Base-by-base conservation (phyloP, 2,888 invertebrate species). In the Sussaba pulchella region DNA sequence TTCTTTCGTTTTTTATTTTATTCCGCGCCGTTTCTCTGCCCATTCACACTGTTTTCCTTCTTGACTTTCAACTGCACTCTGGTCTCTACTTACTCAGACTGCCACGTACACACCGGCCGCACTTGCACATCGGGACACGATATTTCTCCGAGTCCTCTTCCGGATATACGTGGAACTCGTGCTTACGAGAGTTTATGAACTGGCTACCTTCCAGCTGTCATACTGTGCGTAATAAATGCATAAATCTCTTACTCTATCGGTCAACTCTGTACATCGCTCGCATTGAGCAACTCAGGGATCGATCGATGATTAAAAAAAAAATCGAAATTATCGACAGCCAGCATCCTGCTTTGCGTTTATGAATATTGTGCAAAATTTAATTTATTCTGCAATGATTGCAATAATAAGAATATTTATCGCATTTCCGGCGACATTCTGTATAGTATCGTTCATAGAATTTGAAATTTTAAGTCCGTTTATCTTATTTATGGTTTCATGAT, bases 1-100 rank as follows among this genome's bases (percentile, higher is more conserved):
- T 86, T 85, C 82, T 82, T 85, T 82, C 52, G 79, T 31, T 59
- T 82, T 67, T 36, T 66, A 70, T 70, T 64, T 75, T 76, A 79
- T 66, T 74, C 81, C 69, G 43, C 19, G 10, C 54, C 47, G 61
- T 54, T 52, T 59, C 69, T 71, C 26, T 31, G 6, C 26, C 26
- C 26, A 26, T 54, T 31, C 31, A n/a, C 64, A 67, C 77, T 76
- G 67, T 82, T 79, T 84, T 71, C 81, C 84, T 75, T 73, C 78
- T 61, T 19, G 52, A 72, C 39, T 78, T 63, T 52, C 14, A 41
- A 43, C 67, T 59, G 63, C 70, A 50, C 78, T 72, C 26, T 31
- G 43, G 36, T 10, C 59, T 50, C 39, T 52, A 64, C 45, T 45
- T 41, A 50, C 63, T 76, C 47, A 63, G 71, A 63, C 63, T 67